Percentiles rank a stretch among this genome's conserved stretches.
Evolutionary conservation across 2,888 invertebrate species (phyloP).

Genomic region (Campoletis raptor): DNA sequence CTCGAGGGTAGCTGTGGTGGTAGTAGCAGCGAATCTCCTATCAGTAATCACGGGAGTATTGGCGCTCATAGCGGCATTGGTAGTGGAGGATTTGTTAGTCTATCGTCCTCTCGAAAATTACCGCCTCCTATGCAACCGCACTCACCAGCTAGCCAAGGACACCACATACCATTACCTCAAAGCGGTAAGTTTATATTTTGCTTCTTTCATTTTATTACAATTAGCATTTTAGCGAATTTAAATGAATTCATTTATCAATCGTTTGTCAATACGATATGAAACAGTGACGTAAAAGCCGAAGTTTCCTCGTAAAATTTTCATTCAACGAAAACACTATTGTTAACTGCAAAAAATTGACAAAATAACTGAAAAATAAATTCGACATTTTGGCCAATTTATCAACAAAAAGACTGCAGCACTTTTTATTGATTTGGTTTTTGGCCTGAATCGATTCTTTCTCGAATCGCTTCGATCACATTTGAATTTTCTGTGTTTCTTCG

Average conservation of each 20-base stretch:
- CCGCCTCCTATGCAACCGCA: slow-evolving; percentile 84
- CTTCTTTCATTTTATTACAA: background rate
- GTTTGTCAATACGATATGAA: no score
- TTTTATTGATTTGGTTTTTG: no score
- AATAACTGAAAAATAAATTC: no score
- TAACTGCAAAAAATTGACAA: no score
- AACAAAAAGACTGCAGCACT: no score
- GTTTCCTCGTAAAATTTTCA: no score
- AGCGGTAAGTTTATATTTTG: slow-evolving; percentile 69
- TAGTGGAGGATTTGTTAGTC: slow-evolving; percentile 76
- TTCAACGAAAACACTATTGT: no score
- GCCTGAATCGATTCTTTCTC: no score
- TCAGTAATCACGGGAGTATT: slow-evolving; percentile 84
- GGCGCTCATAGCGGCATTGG: slow-evolving; percentile 80
- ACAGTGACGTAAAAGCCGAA: no score
- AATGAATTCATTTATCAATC: background rate
- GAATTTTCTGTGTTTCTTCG: no score
- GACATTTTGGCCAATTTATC: no score
- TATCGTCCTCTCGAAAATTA: slow-evolving; percentile 84
- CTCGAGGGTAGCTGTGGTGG: slow-evolving; percentile 86
- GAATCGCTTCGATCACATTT: no score
- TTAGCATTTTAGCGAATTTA: background rate
- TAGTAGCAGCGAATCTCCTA: slow-evolving; percentile 87
- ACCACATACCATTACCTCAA: slow-evolving; percentile 68
- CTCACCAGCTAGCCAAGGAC: slow-evolving; percentile 49